phyloP scores from a whole-genome alignment of 1,140 invertebrate genomes.

The Calephelis nemesis region DNA sequence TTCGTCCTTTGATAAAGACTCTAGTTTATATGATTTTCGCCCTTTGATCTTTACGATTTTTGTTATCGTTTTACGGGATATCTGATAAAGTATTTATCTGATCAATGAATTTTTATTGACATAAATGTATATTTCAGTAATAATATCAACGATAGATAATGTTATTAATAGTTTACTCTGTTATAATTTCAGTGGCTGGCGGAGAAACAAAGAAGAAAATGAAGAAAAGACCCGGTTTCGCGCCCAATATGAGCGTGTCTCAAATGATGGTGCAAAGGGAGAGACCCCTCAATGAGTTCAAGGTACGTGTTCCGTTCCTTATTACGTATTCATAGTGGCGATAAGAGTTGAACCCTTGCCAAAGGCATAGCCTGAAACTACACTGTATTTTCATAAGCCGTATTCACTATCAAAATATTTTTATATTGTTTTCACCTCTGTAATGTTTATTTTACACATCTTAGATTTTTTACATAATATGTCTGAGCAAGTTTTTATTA shows the following conservation, averaged over 20 bases:
- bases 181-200: conserved; percentile 68
- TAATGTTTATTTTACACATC: conserved; percentile 1
- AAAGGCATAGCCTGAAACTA: conserved; percentile 32
- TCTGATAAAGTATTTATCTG: not conserved
- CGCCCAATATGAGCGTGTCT: conserved; percentile 82
- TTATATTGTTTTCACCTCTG: conserved; percentile 6
- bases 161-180: conserved; percentile 36
- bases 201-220: conserved; percentile 80
- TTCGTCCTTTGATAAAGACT: conserved; percentile 40
- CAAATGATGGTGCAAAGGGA: conserved; percentile 84
- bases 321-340: conserved; percentile 57
- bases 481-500: conserved; percentile 1
- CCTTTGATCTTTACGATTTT: conserved; percentile 8
- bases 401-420: conserved; percentile 29
- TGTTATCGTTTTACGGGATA: conserved; percentile 3
- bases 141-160: not conserved
- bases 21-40: conserved; percentile 15
- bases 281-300: conserved; percentile 59
- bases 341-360: conserved; percentile 53
- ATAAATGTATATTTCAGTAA: too few relatives aligned
- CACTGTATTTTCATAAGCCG: conserved; percentile 37
- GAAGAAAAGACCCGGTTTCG: conserved; percentile 81
- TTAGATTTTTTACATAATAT: not conserved
- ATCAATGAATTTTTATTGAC: too few relatives aligned
- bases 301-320: conserved; percentile 44